phyloP scores from a whole-genome alignment of 2,888 invertebrate species.

The Xanthorhoe spadicearia region DNA sequence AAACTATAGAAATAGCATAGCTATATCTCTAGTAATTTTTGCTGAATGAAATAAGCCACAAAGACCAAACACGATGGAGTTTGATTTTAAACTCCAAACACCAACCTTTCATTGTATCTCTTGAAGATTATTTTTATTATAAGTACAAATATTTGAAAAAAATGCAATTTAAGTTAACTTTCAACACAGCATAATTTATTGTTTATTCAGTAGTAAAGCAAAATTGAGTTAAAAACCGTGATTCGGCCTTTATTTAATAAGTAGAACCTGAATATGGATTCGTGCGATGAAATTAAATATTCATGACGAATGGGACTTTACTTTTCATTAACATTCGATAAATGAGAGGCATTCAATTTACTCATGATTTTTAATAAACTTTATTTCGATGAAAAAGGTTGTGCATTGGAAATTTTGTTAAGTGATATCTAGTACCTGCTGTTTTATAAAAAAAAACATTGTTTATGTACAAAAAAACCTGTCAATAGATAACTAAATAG shows the following conservation, averaged over 20 bases:
- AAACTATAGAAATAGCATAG: too few species aligned
- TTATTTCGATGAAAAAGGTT: not conserved
- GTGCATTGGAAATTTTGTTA: too few species aligned
- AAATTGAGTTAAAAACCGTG: not conserved
- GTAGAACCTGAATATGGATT: not conserved
- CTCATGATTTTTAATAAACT: not conserved
- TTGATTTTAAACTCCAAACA: too few species aligned
- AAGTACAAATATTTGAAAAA: not conserved
- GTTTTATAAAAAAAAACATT: too few species aligned
- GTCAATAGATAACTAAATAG: too few species aligned
- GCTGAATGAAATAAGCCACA: too few species aligned
- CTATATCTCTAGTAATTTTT: too few species aligned
- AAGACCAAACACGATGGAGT: too few species aligned
- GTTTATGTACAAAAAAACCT: too few species aligned
- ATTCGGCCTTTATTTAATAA: not conserved
- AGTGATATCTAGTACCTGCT: too few species aligned
- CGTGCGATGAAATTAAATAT: not conserved
- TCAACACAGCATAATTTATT: not conserved
- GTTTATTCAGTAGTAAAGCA: not conserved
- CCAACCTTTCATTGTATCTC: too few species aligned
- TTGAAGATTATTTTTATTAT: too few species aligned
- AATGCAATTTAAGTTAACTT: not conserved
- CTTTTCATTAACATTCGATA: not conserved
- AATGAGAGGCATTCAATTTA: not conserved
- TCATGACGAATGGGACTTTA: constrained; percentile 2